phyloP scores from a whole-genome alignment of 2,888 invertebrate species.

The Acleris emargana region DNA sequence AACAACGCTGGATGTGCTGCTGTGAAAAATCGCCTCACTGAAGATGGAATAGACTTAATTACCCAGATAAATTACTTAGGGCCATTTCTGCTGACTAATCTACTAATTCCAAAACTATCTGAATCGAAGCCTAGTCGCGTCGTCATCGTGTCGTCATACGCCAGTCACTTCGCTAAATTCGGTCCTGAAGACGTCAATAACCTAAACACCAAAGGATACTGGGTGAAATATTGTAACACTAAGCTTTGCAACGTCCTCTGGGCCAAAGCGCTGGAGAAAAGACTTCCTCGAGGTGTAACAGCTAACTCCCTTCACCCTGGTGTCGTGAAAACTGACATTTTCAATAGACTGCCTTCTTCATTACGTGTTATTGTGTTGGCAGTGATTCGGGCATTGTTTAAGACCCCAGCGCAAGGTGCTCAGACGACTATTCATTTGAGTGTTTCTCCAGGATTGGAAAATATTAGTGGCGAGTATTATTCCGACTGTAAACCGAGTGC shows the following conservation, averaged over 20 bases:
- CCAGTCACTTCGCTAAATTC: constrained; percentile 75
- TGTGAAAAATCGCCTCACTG: constrained; percentile 63
- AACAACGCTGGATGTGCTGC: constrained; percentile 85
- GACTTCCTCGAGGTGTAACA: constrained; percentile 83
- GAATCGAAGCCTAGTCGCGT: constrained; percentile 71
- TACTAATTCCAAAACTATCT: constrained; percentile 79
- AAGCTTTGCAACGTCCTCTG: constrained; percentile 72
- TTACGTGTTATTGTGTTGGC: constrained; percentile 75
- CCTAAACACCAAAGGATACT: constrained; percentile 49
- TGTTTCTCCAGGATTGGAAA: constrained; percentile 87
- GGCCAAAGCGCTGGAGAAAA: constrained; percentile 67
- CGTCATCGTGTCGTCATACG: constrained; percentile 68
- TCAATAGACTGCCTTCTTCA: constrained; percentile 81
- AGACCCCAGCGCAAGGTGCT: constrained; percentile 89
- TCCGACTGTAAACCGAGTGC: constrained; percentile 87
- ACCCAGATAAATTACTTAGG: constrained; percentile 89
- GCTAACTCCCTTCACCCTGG: constrained; percentile 94
- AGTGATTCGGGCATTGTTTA: constrained; percentile 85
- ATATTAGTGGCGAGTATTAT: constrained; percentile 89
- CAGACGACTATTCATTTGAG: constrained; percentile 90
- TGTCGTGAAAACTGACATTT: constrained; percentile 90
- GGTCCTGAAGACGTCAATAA: constrained; percentile 56
- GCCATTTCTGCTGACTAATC: constrained; percentile 88
- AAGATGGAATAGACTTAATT: constrained; percentile 85
- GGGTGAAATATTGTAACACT: constrained; percentile 72